Base-by-base conservation (phyloP, 1,140 invertebrate genomes). In the Planococcus citri region DNA sequence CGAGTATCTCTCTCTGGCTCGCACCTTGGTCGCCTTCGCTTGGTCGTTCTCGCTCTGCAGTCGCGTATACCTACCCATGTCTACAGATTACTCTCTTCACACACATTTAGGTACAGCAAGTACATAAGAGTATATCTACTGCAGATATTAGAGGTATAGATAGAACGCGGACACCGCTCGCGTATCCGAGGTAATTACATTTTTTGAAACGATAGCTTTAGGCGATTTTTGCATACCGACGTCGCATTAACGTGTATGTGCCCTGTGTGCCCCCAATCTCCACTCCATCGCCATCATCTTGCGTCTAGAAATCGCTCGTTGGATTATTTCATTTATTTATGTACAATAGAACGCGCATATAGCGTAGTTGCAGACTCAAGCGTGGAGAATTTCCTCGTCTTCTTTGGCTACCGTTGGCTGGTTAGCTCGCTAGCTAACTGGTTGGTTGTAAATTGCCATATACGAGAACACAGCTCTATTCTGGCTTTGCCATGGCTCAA, bases 191-290 rank as follows among this genome's bases (percentile, higher is more conserved):
- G 60, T 64, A 64, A 64, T 64, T 64, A 64, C 60, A n/a, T 20
- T 58, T 64, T 64, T 64, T 25, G 10, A 27, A 64, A 64, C 8
- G 20, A 20, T 64, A 64, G 60, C 60, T 64, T 64, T 27, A 64
- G 60, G 60, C 60, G 60, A 64, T 64, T 64, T 64, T 64, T 64
- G 60, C 60, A 64, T 64, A 64, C 60, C 60, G 60, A 64, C 41
- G n/a, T 51, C 3, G 10, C 41, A 17, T 51, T 51, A 3, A 51
- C 29, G 29, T 33, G 29, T 33, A 33, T 33, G 29, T 33, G 41
- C 41, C 6, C 41, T n/a, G 41, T 51, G 4, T 51, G 6, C 17
- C 41, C 41, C 41, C 17, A 9, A 2, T 51, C 41, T 3, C 29
- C 4, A 3, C 29, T 33, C 12, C 29, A 12, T 33, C 29, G 29